phyloP scores from a whole-genome alignment of 2,113 vertebrate species.

The Prolemur simus region DNA sequence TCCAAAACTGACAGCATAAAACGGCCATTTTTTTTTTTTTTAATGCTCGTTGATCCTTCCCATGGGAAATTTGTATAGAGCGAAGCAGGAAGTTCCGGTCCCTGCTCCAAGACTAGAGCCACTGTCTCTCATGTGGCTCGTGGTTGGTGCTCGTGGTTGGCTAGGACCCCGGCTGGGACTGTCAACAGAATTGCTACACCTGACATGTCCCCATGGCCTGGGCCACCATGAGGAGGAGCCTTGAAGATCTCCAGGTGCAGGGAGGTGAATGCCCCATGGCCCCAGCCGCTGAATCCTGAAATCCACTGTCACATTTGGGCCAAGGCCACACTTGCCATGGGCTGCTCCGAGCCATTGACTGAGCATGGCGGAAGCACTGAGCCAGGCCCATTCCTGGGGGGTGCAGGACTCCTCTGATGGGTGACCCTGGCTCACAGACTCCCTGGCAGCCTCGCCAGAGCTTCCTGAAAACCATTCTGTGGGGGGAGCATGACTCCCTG shows the following conservation, averaged over 20 bases:
- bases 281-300: neutral
- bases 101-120: neutral
- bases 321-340: accelerated
- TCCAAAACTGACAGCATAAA: neutral
- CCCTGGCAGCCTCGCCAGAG: neutral
- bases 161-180: no score
- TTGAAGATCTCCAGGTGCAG: neutral
- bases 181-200: accelerated
- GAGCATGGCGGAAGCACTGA: neutral
- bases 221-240: neutral
- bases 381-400: neutral
- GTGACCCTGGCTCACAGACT: neutral
- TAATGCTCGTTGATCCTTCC: no score
- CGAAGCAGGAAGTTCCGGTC: neutral
- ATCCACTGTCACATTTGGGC: neutral
- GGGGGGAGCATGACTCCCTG: no score
- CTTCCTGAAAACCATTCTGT: neutral
- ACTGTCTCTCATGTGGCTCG: accelerated
- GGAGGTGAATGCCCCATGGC: neutral
- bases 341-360: neutral
- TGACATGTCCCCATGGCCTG: neutral
- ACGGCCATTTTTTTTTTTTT: neutral
- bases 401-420: accelerated
- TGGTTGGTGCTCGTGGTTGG: accelerated
- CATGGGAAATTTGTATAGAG: neutral